These are phyloP conservation scores for Rhinatrema bivittatum DNA, from an alignment of 2,797 vertebrate genomes.

Conservation along the genomic window DNA sequence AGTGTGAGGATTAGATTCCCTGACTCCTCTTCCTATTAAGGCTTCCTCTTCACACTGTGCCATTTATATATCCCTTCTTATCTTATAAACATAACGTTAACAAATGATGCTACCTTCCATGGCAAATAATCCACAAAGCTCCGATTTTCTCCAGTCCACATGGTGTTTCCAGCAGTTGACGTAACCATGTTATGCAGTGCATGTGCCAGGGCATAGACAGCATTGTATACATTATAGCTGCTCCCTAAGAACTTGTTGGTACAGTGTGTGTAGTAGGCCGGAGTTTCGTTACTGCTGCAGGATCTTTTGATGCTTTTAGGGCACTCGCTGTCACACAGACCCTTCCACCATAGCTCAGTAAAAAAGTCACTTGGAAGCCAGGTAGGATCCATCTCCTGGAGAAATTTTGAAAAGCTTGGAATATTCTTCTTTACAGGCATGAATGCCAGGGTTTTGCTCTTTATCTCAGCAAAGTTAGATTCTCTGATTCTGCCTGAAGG, in stretches of 20 bases:
- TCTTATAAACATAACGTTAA: too few species aligned
- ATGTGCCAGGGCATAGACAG: too few species aligned
- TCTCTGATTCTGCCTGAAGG: constrained; percentile 9
- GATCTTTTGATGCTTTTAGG: constrained; percentile 5
- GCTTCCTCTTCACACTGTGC: too few species aligned
- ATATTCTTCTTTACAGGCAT: constrained; percentile 8
- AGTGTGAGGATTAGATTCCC: too few species aligned
- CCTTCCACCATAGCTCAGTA: constrained; percentile 15
- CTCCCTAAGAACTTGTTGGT: constrained; percentile 11
- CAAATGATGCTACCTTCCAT: too few species aligned
- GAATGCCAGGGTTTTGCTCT: constrained; percentile 4
- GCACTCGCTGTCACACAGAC: constrained; percentile 10
- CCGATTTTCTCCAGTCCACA: too few species aligned
- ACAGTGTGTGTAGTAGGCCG: constrained; percentile 5
- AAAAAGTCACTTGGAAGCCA: constrained; percentile 2
- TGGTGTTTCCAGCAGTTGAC: too few species aligned
- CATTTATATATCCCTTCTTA: too few species aligned
- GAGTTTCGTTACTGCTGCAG: constrained; percentile 8
- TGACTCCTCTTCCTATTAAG: too few species aligned
- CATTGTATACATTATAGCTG: too few species aligned
- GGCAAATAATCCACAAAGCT: too few species aligned
- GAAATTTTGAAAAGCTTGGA: constrained; percentile 4
- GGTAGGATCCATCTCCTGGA: constrained; percentile 1
- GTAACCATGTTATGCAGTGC: too few species aligned
- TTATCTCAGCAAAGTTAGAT: constrained; percentile 4